Conservation (phyloP, 1,140 invertebrate genomes). For the Saccostrea glomerata region DNA sequence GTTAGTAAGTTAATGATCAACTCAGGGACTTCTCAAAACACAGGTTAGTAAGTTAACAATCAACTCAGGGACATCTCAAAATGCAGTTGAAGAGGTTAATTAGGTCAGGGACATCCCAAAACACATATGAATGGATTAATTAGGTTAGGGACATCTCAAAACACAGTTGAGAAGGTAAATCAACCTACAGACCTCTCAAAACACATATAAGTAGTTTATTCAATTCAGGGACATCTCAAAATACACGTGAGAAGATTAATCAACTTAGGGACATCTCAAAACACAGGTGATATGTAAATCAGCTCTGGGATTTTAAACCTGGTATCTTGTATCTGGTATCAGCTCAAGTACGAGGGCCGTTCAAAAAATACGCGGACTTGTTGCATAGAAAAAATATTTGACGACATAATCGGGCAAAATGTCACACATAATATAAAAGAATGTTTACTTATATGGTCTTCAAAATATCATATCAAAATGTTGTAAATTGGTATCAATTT, state of each 20-base stretch:
- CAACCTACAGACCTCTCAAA: neutral
- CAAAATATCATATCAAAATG: too few species aligned
- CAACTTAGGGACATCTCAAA: neutral
- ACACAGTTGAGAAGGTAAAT: neutral
- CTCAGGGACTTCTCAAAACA: constrained; percentile 54
- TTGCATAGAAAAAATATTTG: too few species aligned
- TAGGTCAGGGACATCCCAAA: constrained; percentile 49
- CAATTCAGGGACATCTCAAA: neutral
- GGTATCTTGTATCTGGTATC: too few species aligned
- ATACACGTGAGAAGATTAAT: too few species aligned
- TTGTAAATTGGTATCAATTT: too few species aligned
- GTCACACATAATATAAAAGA: too few species aligned
- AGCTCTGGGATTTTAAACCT: too few species aligned
- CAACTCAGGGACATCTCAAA: neutral
- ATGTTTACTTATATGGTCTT: too few species aligned
- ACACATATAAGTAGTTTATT: neutral
- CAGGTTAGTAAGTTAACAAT: constrained; percentile 51
- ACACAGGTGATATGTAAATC: constrained; percentile 69
- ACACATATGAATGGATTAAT: constrained; percentile 46
- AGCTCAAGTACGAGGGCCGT: too few species aligned
- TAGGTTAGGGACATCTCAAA: neutral
- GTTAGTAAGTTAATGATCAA: neutral
- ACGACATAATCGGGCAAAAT: too few species aligned
- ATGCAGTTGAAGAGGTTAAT: neutral
- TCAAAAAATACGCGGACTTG: too few species aligned